Base-by-base conservation (phyloP, 1,140 invertebrate species). In the Palaemon carinicauda region DNA sequence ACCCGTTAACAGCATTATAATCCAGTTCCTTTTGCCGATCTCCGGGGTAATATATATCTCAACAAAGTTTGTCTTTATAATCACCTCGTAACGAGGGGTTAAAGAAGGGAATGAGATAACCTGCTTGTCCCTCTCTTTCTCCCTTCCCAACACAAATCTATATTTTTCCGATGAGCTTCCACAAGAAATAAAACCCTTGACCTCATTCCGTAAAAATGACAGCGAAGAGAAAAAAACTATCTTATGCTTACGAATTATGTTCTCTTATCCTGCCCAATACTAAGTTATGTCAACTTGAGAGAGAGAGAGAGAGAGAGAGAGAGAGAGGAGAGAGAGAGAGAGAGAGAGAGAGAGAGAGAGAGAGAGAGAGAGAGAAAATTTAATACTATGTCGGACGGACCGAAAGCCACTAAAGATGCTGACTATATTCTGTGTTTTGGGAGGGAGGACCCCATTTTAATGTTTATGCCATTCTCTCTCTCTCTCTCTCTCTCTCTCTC, bases 301-400 rank as follows among this genome's bases (percentile, higher is more conserved):
- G 69, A 73, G 69, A 73, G 69, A 73, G 69, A 73, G 69, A 73
- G 69, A 50, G 50, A 78, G 33, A 50, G 50, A 51, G 33, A 73
- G 69, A 73, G 69, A 73, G 69, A 73, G n/a, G 69, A 73, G 69
- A 51, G 33, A 50, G 75, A 52, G 33, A 73, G 69, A 73, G 69
- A 73, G 69, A 73, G 69, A 73, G 69, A 73, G 69, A 73, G 69
- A n/a, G 69, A 73, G 69, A 51, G 33, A 50, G 75, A 52, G 33
- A 73, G 69, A 73, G 69, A 73, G 69, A 73, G 69, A 73, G 69
- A 73, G 69, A 73, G 69, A n/a, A n/a, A n/a, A 73, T 21, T 27
- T 21, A 73, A 29, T 27, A 29, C 21, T 21, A 73, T 9, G 29
- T 21, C 21, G 69, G 29, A 29, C 21, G 69, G 29, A 73, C 21